Conservation (phyloP, 2,797 vertebrate species). For the Spinibarbus caldwelli region DNA sequence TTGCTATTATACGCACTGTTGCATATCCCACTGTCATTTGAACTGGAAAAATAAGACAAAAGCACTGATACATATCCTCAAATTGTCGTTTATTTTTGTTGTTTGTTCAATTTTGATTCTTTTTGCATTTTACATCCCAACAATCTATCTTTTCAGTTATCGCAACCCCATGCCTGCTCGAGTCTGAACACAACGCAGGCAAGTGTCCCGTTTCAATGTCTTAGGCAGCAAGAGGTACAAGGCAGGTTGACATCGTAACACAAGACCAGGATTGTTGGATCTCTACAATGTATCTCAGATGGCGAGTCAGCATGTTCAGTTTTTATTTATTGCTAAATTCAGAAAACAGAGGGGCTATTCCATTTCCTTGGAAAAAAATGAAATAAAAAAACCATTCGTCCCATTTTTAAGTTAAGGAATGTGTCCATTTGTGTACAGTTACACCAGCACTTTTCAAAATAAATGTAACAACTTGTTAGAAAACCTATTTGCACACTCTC, state of each 20-base stretch:
- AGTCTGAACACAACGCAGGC: constrained; percentile 52
- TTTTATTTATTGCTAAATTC: constrained; percentile 77
- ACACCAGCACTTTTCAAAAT: constrained; percentile 43
- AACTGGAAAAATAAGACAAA: constrained; percentile 69
- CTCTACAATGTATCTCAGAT: constrained; percentile 56
- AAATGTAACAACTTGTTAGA: constrained; percentile 44
- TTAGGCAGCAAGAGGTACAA: constrained; percentile 72
- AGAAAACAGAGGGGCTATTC: constrained; percentile 64
- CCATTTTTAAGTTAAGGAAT: constrained; percentile 68
- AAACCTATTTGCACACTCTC: constrained; percentile 41
- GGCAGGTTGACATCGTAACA: constrained; percentile 73
- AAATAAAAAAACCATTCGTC: constrained; percentile 49
- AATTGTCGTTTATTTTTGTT: constrained; percentile 23
- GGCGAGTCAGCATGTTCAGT: constrained; percentile 48
- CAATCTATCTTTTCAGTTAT: constrained; percentile 25
- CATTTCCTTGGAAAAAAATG: constrained; percentile 38
- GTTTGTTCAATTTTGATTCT: not conserved
- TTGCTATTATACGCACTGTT: constrained; percentile 70
- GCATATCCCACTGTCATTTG: constrained; percentile 77
- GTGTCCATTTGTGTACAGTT: constrained; percentile 58
- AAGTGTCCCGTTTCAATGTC: constrained; percentile 57
- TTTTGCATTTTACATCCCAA: constrained; percentile 50
- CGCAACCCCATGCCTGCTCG: constrained; percentile 9
- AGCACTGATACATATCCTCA: constrained; percentile 39
- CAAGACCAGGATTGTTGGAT: constrained; percentile 71